Conservation (phyloP, 2,113 vertebrate species). For the Delphinus delphis region DNA sequence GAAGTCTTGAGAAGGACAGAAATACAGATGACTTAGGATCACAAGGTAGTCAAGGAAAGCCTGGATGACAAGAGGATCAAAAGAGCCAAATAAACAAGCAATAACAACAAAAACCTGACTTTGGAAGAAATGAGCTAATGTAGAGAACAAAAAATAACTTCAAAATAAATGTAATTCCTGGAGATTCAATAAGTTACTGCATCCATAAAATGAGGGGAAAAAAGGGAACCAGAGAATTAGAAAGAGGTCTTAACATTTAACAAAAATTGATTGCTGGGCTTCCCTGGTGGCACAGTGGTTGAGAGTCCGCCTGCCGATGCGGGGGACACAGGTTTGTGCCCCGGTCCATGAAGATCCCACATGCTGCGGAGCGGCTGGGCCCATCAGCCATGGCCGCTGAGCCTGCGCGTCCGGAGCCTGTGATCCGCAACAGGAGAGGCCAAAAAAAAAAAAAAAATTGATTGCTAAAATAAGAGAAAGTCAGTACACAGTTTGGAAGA, state of each 20-base stretch:
- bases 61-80: neutral
- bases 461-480: neutral
- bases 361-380: too few species aligned
- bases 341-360: too few species aligned
- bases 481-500: neutral
- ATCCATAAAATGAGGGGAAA: neutral
- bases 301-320: too few species aligned
- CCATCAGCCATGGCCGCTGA: too few species aligned
- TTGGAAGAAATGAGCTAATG: neutral
- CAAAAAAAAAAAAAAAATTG: neutral
- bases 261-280: neutral
- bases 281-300: too few species aligned
- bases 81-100: neutral
- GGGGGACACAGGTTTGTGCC: too few species aligned
- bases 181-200: neutral
- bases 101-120: neutral
- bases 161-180: neutral
- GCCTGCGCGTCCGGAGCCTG: too few species aligned
- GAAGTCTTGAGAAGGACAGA: neutral
- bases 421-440: too few species aligned
- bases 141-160: neutral
- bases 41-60: neutral
- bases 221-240: neutral
- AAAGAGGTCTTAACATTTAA: neutral
- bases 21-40: neutral